Conservation (phyloP, 1,140 invertebrate genomes). For the Lethocerus indicus region DNA sequence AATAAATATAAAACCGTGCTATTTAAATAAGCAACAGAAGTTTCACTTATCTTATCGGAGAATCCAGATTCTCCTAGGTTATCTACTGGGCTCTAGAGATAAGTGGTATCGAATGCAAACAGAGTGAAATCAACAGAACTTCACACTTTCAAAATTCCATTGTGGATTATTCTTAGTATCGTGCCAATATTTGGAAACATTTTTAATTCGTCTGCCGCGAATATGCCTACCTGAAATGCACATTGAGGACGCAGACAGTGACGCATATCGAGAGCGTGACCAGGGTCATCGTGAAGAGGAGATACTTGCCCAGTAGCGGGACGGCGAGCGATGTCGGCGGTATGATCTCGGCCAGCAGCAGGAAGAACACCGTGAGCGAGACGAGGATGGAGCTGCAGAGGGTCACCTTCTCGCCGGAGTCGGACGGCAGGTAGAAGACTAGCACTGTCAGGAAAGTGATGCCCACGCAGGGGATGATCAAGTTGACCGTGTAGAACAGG, state of each 20-base stretch:
- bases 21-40: no score
- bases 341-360: slow-evolving; percentile 92
- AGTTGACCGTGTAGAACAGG: slow-evolving; percentile 79
- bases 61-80: no score
- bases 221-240: slow-evolving; percentile 78
- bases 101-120: no score
- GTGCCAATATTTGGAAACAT: no score
- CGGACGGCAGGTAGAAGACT: slow-evolving; percentile 90
- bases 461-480: slow-evolving; percentile 80
- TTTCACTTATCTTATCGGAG: no score
- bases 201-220: no score
- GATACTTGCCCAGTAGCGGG: slow-evolving; percentile 90
- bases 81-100: no score
- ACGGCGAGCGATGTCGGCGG: slow-evolving; percentile 93
- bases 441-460: slow-evolving; percentile 86
- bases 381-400: slow-evolving; percentile 96
- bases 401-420: slow-evolving; percentile 86
- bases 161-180: no score
- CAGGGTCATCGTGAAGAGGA: slow-evolving; percentile 94
- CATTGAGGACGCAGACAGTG: slow-evolving; percentile 91
- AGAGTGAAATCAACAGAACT: slow-evolving; percentile 21
- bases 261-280: slow-evolving; percentile 93
- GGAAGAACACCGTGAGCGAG: slow-evolving; percentile 95
- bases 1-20: not conserved
- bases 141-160: no score